Conservation (phyloP, 2,797 vertebrate genomes). For the Merluccius polli region DNA sequence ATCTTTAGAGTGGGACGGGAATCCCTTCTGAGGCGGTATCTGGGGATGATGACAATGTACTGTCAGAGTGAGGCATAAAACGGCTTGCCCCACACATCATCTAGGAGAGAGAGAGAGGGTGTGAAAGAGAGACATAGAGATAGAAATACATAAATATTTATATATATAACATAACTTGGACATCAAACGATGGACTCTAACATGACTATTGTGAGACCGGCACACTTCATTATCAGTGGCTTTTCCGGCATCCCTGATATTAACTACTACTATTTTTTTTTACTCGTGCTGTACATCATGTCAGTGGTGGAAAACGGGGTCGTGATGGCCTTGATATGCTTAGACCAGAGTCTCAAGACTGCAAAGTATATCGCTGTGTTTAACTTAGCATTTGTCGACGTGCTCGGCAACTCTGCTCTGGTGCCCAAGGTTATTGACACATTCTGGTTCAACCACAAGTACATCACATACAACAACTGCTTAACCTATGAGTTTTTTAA, state of each 20-base stretch:
- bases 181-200: conserved; percentile 43
- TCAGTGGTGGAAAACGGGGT: conserved; percentile 44
- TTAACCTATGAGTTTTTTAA: conserved; percentile 43
- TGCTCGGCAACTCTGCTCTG: conserved; percentile 40
- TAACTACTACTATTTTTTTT: conserved; percentile 48
- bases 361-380: conserved; percentile 56
- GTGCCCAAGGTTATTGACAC: conserved; percentile 54
- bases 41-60: too few species aligned
- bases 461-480: conserved; percentile 38
- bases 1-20: too few species aligned
- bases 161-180: neutral
- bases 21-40: neutral
- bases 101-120: neutral
- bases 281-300: conserved; percentile 41
- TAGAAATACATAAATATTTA: neutral
- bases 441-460: conserved; percentile 36
- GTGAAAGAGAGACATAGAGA: too few species aligned
- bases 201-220: conserved; percentile 48
- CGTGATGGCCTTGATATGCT: conserved; percentile 48
- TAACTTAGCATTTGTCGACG: conserved; percentile 49
- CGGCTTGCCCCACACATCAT: neutral
- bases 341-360: conserved; percentile 43
- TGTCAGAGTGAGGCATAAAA: neutral
- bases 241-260: conserved; percentile 39
- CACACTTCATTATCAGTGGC: conserved; percentile 48